These are phyloP conservation scores for Coenobita brevimanus DNA, from an alignment of 1,140 invertebrate species.

Conservation along the genomic window DNA sequence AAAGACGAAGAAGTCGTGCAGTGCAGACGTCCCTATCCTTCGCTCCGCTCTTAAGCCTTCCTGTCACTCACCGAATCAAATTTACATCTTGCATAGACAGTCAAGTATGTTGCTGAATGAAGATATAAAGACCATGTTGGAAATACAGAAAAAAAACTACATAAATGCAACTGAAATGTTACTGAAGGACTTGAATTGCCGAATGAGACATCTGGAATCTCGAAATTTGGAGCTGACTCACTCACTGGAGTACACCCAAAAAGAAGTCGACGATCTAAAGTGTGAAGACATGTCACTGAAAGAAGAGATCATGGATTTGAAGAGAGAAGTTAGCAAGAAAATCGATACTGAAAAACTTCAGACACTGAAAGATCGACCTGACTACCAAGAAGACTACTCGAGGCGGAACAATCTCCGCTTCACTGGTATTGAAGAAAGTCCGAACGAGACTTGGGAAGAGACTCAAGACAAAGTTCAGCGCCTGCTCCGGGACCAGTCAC, in stretches of 20 bases:
- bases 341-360: neutral
- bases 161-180: too few species aligned
- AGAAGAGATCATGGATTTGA: neutral
- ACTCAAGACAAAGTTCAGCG: neutral
- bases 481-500: neutral
- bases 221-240: neutral
- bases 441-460: neutral
- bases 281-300: neutral
- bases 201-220: neutral
- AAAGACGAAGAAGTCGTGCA: too few species aligned
- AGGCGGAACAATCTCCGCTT: neutral
- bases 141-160: too few species aligned
- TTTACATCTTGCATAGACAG: too few species aligned
- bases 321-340: neutral
- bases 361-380: constrained; percentile 2
- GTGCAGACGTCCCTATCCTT: too few species aligned
- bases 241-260: too few species aligned
- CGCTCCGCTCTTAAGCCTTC: too few species aligned
- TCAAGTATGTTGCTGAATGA: too few species aligned
- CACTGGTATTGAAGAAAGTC: neutral
- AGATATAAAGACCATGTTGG: too few species aligned
- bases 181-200: too few species aligned
- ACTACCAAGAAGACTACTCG: too few species aligned
- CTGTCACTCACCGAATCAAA: too few species aligned
- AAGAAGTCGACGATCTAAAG: neutral